Evolutionary conservation across 2,113 vertebrate genomes (phyloP), one percentile per base, ranked within the genome.

Genomic region (Melanotaenia duboulayi): DNA sequence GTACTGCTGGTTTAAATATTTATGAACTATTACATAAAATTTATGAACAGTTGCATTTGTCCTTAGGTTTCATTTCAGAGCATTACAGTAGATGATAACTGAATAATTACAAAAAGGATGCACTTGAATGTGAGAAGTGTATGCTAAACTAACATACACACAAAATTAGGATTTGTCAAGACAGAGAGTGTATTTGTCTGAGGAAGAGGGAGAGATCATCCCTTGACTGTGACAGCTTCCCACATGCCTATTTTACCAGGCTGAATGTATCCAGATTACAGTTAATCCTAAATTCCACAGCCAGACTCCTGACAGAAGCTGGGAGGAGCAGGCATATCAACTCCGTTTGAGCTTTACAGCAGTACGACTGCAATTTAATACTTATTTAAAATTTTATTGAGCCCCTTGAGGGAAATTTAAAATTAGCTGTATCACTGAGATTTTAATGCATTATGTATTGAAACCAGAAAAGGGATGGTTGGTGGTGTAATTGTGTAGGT

Each of bases 231-330:
- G 44, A 19, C 44, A 48, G 17, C 13, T 35, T 48, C 17, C 44
- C 28, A 69, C 62, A 69, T 40, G 63, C 72, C 50, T 71, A 50
- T 77, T 78, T 82, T 58, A 73, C 57, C 71, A 54, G 69, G 62
- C 83, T 25, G 20, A 72, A 60, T 73, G 65, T 65, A 74, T 87
- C 77, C 78, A 85, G 78, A 88, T 87, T 82, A 80, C 81, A 68
- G 74, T 63, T 89, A 83, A 91, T 89, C 88, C 82, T 75, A 78
- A 84, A 79, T 59, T 63, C 66, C 74, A 74, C 65, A 73, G 65
- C 46, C 58, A 72, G 51, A 68, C 71, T 86, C 74, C 74, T 57
- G 78, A 86, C 80, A 85, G 78, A 2, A 75, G 83, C 72, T 65
- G 70, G 61, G 60, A 81, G 60, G 66, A 66, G 81, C 7, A 51